Base-by-base conservation (phyloP, 2,888 invertebrate species). In the Vandiemenella viatica region DNA sequence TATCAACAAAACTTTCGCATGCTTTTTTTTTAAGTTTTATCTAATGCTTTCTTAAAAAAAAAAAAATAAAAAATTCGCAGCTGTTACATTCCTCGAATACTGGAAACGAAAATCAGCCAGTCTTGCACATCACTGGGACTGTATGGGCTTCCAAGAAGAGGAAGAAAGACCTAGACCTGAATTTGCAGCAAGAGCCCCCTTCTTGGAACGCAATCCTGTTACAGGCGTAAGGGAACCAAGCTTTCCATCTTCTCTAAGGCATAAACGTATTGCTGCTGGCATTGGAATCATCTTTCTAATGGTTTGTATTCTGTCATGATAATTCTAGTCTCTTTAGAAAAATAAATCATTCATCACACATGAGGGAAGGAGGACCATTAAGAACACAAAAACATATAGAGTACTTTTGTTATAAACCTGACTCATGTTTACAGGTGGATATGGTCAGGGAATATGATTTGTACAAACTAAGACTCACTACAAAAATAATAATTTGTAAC, bases 61-160 rank as follows among this genome's bases (percentile, higher is more conserved):
- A n/a, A n/a, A n/a, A n/a, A n/a, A n/a, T n/a, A n/a, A 13, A 32
- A 32, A 10, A 32, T 5, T 58, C 61, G 7, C 60, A 73, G 73
- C 74, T 46, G 73, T 74, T 37, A 67, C 73, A 40, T 74, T 74
- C 58, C 63, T 74, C 51, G 73, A 74, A 55, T 73, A 72, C 58
- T 74, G 74, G 74, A 74, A 74, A 56, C 61, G 73, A 42, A 72
- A 72, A 57, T 72, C 69, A 47, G 72, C 70, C 15, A 68, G 69
- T 46, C 60, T 73, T 22, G 69, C 73, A 18, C 72, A 74, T 58
- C 71, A 72, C 57, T 74, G 74, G 74, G 74, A 74, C 60, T 70
- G 71, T 51, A 62, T 69, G 57, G 72, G 71, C 52, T 73, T 71
- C 59, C 70, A 72, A 55, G 72, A 73, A 49, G 73, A 73, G 56